phyloP scores from a whole-genome alignment of 2,797 vertebrate genomes.

The Myripristis jacobus region DNA sequence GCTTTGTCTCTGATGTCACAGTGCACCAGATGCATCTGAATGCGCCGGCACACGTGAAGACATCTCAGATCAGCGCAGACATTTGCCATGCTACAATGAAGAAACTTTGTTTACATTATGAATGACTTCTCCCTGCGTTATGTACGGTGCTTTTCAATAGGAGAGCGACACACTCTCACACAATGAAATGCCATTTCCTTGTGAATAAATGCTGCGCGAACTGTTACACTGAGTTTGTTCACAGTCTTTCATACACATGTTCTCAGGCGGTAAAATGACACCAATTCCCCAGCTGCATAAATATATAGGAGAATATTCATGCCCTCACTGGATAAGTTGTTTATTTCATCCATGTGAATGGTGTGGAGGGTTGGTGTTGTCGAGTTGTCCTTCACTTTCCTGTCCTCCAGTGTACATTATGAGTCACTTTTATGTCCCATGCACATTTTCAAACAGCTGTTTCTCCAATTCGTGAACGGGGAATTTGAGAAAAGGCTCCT shows the following conservation, averaged over 20 bases:
- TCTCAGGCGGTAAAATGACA: constrained; percentile 33
- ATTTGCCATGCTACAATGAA: no score
- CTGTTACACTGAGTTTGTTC: constrained; percentile 17
- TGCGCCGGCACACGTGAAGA: no score
- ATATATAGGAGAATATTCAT: constrained; percentile 1
- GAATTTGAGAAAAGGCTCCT: not conserved
- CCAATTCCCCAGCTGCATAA: constrained; percentile 34
- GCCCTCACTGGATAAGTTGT: constrained; percentile 5
- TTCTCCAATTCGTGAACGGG: not conserved
- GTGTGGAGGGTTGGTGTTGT: constrained; percentile 7
- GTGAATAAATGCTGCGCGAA: constrained; percentile 17
- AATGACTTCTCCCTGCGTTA: no score
- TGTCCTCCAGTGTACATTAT: not conserved
- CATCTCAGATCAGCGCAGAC: no score
- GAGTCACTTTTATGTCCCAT: not conserved
- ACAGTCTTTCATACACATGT: constrained; percentile 9
- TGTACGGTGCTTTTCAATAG: no score
- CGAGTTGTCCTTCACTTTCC: not conserved
- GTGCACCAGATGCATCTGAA: no score
- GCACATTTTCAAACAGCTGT: not conserved
- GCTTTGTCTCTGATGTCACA: no score
- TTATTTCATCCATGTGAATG: constrained; percentile 27
- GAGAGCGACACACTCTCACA: no score
- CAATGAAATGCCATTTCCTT: no score
- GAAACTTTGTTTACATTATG: no score